These are phyloP conservation scores for Acanthosoma haemorrhoidale DNA, from an alignment of 2,888 invertebrate species.

Conservation along the genomic window DNA sequence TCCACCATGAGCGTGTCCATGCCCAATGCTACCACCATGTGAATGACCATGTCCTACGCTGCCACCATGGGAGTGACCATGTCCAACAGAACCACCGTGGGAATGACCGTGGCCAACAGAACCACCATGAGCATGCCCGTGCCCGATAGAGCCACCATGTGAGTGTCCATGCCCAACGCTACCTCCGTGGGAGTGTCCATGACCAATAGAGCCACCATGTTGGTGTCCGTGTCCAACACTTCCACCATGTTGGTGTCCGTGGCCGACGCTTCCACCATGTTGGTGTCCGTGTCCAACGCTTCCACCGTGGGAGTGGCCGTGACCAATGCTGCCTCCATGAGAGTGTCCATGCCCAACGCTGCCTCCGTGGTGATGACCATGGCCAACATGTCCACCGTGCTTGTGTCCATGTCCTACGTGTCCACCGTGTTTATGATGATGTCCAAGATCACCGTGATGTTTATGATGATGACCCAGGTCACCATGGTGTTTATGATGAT, in stretches of 20 bases:
- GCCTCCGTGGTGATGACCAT: constrained; percentile 33
- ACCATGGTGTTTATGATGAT: constrained; percentile 32
- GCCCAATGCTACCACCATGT: constrained; percentile 35
- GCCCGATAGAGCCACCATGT: constrained; percentile 37
- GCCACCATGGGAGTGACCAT: constrained; percentile 35
- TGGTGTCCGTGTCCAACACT: constrained; percentile 35
- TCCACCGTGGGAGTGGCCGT: constrained; percentile 37
- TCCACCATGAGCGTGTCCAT: constrained; percentile 36
- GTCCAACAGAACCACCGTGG: constrained; percentile 37
- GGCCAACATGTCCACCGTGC: constrained; percentile 32
- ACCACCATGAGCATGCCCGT: constrained; percentile 38
- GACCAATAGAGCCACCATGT: constrained; percentile 38
- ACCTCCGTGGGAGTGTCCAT: constrained; percentile 38
- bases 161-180: constrained; percentile 36
- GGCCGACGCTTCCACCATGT: constrained; percentile 34
- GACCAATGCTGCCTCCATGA: constrained; percentile 33
- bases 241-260: constrained; percentile 38
- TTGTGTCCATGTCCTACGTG: constrained; percentile 28
- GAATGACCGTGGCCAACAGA: constrained; percentile 35
- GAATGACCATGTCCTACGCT: constrained; percentile 35
- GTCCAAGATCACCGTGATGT: constrained; percentile 30
- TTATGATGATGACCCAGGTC: constrained; percentile 30
- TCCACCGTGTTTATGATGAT: constrained; percentile 32
- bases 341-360: constrained; percentile 33
- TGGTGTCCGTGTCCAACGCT: constrained; percentile 33